These are phyloP conservation scores for Rhea pennata DNA, from an alignment of 2,113 vertebrate species.

Conservation along the genomic window DNA sequence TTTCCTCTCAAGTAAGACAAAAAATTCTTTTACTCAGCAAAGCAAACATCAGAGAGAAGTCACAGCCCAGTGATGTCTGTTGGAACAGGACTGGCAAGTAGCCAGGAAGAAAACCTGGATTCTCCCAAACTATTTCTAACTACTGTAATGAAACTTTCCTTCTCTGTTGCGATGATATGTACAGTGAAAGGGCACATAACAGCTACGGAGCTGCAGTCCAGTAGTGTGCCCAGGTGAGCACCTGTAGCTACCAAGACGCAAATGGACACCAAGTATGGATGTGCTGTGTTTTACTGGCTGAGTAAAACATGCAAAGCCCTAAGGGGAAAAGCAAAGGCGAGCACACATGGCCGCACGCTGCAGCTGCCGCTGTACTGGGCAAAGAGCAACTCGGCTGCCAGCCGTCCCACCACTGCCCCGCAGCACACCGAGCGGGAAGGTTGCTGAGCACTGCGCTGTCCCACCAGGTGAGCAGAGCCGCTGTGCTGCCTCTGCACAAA, in stretches of 20 bases:
- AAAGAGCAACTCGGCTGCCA: neutral
- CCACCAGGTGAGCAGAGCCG: neutral
- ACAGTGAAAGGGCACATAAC: neutral
- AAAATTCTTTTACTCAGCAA: neutral
- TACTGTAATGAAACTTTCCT: neutral
- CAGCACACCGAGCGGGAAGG: neutral
- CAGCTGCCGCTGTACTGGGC: slow-evolving; percentile 32
- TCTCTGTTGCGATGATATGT: neutral
- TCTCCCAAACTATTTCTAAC: neutral
- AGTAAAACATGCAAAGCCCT: slow-evolving; percentile 1
- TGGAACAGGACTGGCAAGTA: neutral
- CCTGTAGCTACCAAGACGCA: neutral
- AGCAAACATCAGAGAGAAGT: neutral
- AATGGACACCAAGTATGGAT: neutral
- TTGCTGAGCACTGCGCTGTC: too few relatives aligned
- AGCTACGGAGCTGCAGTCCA: neutral
- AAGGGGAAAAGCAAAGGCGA: neutral
- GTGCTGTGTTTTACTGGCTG: slow-evolving; percentile 36
- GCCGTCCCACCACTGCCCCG: neutral
- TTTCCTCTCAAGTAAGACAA: neutral
- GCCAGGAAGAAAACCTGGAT: neutral
- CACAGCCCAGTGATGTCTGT: neutral
- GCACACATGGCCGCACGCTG: slow-evolving; percentile 15
- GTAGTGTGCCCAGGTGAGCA: neutral
- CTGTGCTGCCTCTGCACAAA: neutral